Percentiles rank a stretch among this genome's conserved stretches.
These are phyloP conservation scores for Teinopalpus imperialis DNA, from an alignment of 2,888 invertebrate genomes.

Conservation along the genomic window DNA sequence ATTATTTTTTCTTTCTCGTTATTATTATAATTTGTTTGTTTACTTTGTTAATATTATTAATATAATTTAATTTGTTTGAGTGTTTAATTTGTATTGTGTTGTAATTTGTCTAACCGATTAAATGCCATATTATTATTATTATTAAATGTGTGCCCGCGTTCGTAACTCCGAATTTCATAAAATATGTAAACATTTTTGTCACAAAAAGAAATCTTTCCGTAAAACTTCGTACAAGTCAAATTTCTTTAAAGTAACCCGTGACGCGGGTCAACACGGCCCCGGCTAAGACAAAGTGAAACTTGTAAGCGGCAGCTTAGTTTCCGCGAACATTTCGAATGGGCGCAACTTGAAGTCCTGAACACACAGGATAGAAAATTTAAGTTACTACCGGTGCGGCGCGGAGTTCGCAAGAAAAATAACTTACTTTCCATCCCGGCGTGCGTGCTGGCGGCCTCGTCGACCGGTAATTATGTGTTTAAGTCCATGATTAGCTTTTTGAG, in stretches of 20 bases:
- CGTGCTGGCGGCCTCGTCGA: too few relatives aligned
- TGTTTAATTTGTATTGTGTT: too few relatives aligned
- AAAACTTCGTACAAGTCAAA: not conserved
- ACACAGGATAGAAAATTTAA: conserved; percentile 25
- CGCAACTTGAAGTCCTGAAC: conserved; percentile 20
- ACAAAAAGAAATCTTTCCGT: not conserved
- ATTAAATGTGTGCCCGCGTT: too few relatives aligned
- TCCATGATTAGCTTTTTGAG: too few relatives aligned
- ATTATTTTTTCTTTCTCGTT: too few relatives aligned
- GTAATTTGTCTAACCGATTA: too few relatives aligned
- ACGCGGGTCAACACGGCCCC: conserved; percentile 12
- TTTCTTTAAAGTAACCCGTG: conserved; percentile 8
- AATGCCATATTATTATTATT: too few relatives aligned
- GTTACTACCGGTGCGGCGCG: conserved; percentile 3
- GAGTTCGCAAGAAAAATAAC: conserved; percentile 21
- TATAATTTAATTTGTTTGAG: too few relatives aligned
- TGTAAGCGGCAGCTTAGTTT: conserved; percentile 18
- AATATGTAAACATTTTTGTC: not conserved
- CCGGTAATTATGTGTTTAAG: too few relatives aligned
- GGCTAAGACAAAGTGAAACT: conserved; percentile 13
- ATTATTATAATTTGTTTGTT: too few relatives aligned
- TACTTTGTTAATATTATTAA: too few relatives aligned
- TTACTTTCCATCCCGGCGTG: not conserved
- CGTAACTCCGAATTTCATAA: too few relatives aligned
- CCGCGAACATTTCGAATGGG: conserved; percentile 14